Percentiles rank a stretch among this genome's conserved stretches.
Conservation (phyloP, 2,888 invertebrate genomes). For the Plusia festucae region DNA sequence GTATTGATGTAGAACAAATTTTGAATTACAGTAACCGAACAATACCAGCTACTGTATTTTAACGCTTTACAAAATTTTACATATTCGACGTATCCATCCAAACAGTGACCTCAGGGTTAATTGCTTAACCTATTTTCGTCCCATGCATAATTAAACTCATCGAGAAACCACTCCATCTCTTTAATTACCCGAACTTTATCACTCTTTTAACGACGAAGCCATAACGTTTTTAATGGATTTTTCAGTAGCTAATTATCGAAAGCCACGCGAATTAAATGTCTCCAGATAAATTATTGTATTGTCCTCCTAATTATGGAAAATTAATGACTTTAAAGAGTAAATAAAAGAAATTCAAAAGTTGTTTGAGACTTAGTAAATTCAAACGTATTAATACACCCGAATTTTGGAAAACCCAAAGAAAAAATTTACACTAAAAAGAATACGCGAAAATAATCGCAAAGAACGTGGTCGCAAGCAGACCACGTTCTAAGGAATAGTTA, state of each 20-base stretch:
- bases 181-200: slow-evolving; percentile 70
- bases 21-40: neutral
- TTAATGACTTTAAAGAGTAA: neutral
- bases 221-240: slow-evolving; percentile 69
- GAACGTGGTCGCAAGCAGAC: no score
- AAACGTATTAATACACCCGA: no score
- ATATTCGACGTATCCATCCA: neutral
- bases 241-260: slow-evolving; percentile 72
- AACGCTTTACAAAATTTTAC: neutral
- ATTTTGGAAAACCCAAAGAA: no score
- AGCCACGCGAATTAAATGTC: slow-evolving; percentile 66
- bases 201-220: slow-evolving; percentile 65
- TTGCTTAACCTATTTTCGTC: slow-evolving; percentile 40
- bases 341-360: neutral
- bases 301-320: slow-evolving; percentile 19
- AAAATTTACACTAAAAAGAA: no score
- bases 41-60: neutral
- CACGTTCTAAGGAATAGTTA: no score
- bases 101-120: slow-evolving; percentile 22
- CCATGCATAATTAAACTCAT: slow-evolving; percentile 42
- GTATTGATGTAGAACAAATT: no score
- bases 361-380: no score
- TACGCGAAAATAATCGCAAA: no score
- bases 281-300: slow-evolving; percentile 46
- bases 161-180: slow-evolving; percentile 50